Conservation (phyloP, 2,113 vertebrate genomes). For the Sylvia atricapilla region DNA sequence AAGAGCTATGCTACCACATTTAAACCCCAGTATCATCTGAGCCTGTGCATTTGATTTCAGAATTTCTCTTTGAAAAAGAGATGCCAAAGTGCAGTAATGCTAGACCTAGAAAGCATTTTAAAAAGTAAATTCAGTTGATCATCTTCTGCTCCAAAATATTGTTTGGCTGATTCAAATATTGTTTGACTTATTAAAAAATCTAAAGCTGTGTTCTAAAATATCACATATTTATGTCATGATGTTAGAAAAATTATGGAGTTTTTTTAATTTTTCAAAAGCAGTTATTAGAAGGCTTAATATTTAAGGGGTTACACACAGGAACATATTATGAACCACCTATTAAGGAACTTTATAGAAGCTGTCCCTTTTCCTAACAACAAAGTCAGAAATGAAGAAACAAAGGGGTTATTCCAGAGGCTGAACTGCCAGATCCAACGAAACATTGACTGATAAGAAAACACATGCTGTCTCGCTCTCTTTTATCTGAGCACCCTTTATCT, state of each 20-base stretch:
- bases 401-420: constrained; percentile 23
- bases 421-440: constrained; percentile 7
- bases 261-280: neutral
- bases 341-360: neutral
- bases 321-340: neutral
- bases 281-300: neutral
- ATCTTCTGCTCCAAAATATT: neutral
- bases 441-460: constrained; percentile 24
- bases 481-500: neutral
- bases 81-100: neutral
- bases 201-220: neutral
- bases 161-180: neutral
- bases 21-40: neutral
- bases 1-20: neutral
- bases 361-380: neutral
- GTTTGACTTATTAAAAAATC: neutral
- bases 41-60: neutral
- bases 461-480: neutral
- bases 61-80: neutral
- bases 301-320: neutral
- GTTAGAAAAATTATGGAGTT: neutral
- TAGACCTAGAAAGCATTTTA: neutral
- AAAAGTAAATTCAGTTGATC: neutral
- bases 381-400: neutral
- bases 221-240: neutral